Conservation (phyloP, 2,797 vertebrate species). For the Platalea minor region DNA sequence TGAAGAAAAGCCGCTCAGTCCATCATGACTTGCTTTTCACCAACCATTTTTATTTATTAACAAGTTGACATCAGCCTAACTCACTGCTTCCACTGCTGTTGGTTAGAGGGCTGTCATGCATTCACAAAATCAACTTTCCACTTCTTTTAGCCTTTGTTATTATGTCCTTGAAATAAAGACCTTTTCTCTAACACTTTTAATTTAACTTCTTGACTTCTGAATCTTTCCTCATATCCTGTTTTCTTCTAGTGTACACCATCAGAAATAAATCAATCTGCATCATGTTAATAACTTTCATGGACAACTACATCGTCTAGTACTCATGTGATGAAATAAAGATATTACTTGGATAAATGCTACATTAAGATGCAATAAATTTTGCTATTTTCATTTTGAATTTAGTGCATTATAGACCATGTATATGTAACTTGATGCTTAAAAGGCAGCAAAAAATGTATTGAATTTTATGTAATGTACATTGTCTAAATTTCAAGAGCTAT, state of each 20-base stretch:
- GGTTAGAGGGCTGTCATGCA: background rate
- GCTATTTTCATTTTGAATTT: background rate
- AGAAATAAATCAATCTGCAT: background rate
- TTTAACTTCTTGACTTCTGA: background rate
- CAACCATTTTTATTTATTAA: background rate
- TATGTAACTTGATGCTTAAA: background rate
- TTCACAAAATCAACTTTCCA: background rate
- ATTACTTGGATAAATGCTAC: background rate
- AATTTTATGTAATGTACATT: background rate
- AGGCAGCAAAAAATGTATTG: background rate
- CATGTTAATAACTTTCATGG: background rate
- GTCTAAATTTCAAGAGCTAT: background rate
- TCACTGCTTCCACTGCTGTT: background rate
- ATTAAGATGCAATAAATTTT: background rate
- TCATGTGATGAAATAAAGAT: background rate
- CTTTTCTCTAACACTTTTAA: background rate
- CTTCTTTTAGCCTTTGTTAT: background rate
- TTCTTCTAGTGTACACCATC: background rate
- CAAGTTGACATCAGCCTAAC: background rate
- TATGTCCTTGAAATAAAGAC: background rate
- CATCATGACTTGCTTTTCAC: background rate
- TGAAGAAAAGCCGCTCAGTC: background rate
- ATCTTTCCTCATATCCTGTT: background rate
- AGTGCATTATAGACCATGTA: background rate
- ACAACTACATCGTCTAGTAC: background rate